These are phyloP conservation scores for Hydrochoerus hydrochaeris DNA, from an alignment of 2,113 vertebrate species.

Conservation along the genomic window DNA sequence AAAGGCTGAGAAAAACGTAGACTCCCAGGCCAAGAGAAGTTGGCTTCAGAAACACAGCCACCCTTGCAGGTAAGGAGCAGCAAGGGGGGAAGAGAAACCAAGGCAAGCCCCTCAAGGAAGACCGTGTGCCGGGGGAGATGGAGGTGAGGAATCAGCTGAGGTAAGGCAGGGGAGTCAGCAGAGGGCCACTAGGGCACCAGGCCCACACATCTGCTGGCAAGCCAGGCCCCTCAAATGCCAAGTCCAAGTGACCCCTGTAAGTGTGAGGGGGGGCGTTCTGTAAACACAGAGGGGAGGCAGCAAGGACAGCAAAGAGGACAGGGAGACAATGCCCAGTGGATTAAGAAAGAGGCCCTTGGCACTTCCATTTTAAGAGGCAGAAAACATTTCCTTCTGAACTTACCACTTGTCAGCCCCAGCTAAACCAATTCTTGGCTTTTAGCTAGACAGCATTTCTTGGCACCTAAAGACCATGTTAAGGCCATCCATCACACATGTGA, in stretches of 20 bases:
- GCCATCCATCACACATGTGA: not conserved
- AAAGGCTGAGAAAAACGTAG: not conserved
- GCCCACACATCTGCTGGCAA: not conserved
- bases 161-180: not conserved
- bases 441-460: not conserved
- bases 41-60: not conserved
- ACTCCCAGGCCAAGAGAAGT: not conserved
- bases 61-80: not conserved
- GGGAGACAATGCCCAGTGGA: too few relatives aligned
- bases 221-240: not conserved
- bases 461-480: not conserved
- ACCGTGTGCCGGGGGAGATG: not conserved
- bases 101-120: too few relatives aligned
- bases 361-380: not conserved
- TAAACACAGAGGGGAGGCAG: not conserved
- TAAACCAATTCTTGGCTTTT: not conserved
- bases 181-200: not conserved
- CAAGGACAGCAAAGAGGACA: not conserved
- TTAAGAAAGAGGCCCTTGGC: not conserved
- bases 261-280: too few relatives aligned
- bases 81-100: not conserved
- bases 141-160: not conserved
- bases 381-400: not conserved
- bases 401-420: not conserved
- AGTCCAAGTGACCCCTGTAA: not conserved